Evolutionary conservation across 2,113 vertebrate species (phyloP), one percentile per base, ranked within the genome.

Genomic region (Hemicordylus capensis): DNA sequence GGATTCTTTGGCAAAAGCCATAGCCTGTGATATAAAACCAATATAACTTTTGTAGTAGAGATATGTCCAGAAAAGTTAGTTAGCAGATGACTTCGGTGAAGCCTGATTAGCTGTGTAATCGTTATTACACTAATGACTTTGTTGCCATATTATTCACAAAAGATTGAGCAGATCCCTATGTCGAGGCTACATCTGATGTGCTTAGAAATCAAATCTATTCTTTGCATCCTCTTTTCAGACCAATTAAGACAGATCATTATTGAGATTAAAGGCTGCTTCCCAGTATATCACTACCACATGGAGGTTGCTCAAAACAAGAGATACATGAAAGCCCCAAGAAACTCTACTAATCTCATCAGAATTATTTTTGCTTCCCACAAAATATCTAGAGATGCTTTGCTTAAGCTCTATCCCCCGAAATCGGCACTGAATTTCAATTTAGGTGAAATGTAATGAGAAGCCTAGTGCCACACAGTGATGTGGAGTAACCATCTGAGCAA

Each of bases 41-140:
- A 17, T 54, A 24, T 22, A 61, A 17, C 8, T 61, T 61, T 61
- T 61, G 24, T 61, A 26, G 6, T 22, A 61, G 6, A 26, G 24
- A 61, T 54, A 61, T 61, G 59, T 8, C 59, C 59, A 61, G 73
- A 79, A 86, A 90, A 83, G 89, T 81, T 81, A 83, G 89, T 81
- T 81, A 85, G 85, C 44, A 34, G 44, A 75, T 93, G 92, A 81
- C 92, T 90, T 93, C 91, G 85, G 94, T 87, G 89, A 74, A 89
- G 94, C 89, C 94, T 95, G 97, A 97, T 97, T 94, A 96, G 91
- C 93, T 90, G 84, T 83, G 93, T 96, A 96, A 97, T 96, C 87
- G 93, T 96, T 95, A 95, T 95, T 92, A 96, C 92, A 86, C 94
- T 93, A 93, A 93, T 90, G 92, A 92, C 92, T 92, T 81, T 92